Conservation (phyloP, 2,797 vertebrate genomes). For the Amblyopsis hoosieri region DNA sequence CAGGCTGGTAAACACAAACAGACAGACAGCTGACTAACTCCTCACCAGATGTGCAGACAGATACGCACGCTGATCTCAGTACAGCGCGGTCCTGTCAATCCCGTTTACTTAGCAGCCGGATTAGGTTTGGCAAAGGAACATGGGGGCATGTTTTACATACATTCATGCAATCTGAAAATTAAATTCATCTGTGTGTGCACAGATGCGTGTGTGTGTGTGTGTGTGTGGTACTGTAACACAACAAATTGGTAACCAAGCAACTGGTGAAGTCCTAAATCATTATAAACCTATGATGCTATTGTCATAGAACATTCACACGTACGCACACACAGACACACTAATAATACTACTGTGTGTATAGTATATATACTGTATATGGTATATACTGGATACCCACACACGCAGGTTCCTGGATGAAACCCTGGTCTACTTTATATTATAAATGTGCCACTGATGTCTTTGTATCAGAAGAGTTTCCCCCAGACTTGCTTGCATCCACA, state of each 20-base stretch:
- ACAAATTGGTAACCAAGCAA: conserved; percentile 65
- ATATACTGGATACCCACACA: neutral
- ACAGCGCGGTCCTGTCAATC: conserved; percentile 16
- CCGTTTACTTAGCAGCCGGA: conserved; percentile 32
- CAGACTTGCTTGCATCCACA: conserved; percentile 46
- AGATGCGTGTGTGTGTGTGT: conserved; percentile 4
- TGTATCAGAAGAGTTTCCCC: conserved; percentile 31
- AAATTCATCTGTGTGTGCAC: conserved; percentile 12
- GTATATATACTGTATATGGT: neutral
- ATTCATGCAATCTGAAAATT: conserved; percentile 14
- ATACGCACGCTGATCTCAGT: conserved; percentile 38
- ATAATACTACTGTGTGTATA: conserved; percentile 32
- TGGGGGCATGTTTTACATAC: conserved; percentile 32
- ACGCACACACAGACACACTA: conserved; percentile 14
- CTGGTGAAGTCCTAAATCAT: conserved; percentile 59
- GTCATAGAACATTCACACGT: conserved; percentile 44
- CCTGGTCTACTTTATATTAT: neutral
- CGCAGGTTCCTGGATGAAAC: neutral
- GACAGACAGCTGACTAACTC: conserved; percentile 29
- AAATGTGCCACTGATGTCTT: neutral
- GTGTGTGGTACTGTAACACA: conserved; percentile 28
- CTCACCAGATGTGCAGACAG: conserved; percentile 35
- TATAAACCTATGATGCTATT: conserved; percentile 56
- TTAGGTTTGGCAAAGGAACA: conserved; percentile 51
- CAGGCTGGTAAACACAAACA: conserved; percentile 40